Percentiles rank a stretch among this genome's conserved stretches.
phyloP scores from a whole-genome alignment of 2,113 vertebrate species.

The Gobius niger region DNA sequence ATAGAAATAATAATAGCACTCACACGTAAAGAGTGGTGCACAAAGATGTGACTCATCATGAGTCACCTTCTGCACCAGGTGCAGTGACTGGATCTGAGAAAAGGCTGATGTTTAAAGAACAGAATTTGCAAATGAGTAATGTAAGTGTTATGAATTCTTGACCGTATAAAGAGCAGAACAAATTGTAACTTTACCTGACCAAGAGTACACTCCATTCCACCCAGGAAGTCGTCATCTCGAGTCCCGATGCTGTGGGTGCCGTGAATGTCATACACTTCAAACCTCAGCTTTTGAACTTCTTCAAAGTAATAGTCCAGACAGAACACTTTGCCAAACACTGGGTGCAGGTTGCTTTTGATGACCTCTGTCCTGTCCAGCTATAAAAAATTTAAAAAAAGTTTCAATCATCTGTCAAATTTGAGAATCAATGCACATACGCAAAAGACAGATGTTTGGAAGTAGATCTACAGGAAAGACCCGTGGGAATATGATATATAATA shows the following conservation, averaged over 20 bases:
- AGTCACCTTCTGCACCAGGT: not conserved
- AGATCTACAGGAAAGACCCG: too few species aligned
- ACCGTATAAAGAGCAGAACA: too few species aligned
- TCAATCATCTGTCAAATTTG: too few species aligned
- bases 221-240: conserved; percentile 90
- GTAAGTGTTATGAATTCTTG: too few species aligned
- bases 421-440: too few species aligned
- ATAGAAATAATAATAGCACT: conserved; percentile 12
- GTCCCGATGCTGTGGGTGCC: conserved; percentile 84
- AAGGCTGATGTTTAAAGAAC: not conserved
- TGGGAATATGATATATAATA: too few species aligned
- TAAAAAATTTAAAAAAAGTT: conserved; percentile 20
- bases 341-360: conserved; percentile 93
- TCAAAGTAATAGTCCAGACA: conserved; percentile 92
- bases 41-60: conserved; percentile 38
- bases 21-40: conserved; percentile 13
- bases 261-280: conserved; percentile 91
- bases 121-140: not conserved
- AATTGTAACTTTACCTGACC: conserved; percentile 83
- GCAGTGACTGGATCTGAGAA: conserved; percentile 8
- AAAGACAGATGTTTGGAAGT: too few species aligned
- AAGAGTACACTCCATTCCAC: conserved; percentile 90
- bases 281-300: conserved; percentile 93
- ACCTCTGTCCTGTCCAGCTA: conserved; percentile 94
- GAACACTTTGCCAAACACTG: conserved; percentile 91